Evolutionary conservation across 1,140 invertebrate genomes (phyloP).

Genomic region (Pogonus chalceus): DNA sequence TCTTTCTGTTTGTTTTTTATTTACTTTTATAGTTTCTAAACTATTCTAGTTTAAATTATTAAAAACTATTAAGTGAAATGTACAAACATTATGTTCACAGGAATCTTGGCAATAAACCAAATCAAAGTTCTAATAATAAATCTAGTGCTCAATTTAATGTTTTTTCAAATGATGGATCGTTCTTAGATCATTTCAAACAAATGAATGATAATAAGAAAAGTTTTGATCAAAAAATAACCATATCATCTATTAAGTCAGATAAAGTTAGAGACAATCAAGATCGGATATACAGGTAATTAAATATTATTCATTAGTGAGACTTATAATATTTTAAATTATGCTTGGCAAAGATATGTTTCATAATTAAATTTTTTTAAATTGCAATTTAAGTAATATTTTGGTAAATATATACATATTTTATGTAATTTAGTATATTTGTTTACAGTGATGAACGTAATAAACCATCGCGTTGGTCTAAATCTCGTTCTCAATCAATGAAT

Average conservation of each 20-base stretch:
- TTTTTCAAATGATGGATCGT: conserved; percentile 73
- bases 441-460: conserved; percentile 24
- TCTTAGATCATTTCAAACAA: conserved; percentile 67
- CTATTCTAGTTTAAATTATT: too few species aligned
- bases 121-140: conserved; percentile 15
- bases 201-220: conserved; percentile 40
- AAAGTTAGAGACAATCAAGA: not conserved
- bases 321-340: too few species aligned
- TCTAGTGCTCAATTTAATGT: conserved; percentile 40
- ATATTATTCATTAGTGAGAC: too few species aligned
- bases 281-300: not conserved
- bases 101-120: conserved; percentile 12
- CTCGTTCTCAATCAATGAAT: not conserved
- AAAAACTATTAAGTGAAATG: too few species aligned
- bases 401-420: conserved; percentile 4
- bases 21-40: too few species aligned
- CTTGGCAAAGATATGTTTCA: too few species aligned
- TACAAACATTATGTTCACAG: too few species aligned
- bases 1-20: too few species aligned
- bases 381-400: too few species aligned
- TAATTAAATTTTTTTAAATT: too few species aligned
- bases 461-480: conserved; percentile 27
- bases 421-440: conserved; percentile 8
- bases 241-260: not conserved
- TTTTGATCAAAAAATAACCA: conserved; percentile 23